A percentile compares a stretch with the other conserved stretches of the same genome.
Conservation (phyloP, 2,113 vertebrate genomes). For the Callaeas wilsoni region DNA sequence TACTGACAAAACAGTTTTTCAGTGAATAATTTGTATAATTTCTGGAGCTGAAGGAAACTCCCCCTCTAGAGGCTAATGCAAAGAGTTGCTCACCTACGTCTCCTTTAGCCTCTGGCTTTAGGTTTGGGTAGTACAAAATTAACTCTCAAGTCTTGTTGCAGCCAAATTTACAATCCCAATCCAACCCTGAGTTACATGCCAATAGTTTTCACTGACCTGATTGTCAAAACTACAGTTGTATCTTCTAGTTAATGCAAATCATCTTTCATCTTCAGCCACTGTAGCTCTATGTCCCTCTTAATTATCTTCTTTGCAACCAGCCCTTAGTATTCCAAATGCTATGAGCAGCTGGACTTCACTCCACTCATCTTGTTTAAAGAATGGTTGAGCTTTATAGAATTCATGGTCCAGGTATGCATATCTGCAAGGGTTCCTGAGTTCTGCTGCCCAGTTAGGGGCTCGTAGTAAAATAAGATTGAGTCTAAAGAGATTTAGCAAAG, state of each 20-base stretch:
- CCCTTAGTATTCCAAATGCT: background rate
- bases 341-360: background rate
- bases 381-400: background rate
- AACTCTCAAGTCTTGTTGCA: background rate
- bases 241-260: background rate
- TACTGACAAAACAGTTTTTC: background rate
- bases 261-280: background rate
- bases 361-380: background rate
- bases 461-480: background rate
- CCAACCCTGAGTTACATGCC: rapidly evolving
- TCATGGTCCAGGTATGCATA: background rate
- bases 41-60: background rate
- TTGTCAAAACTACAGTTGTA: background rate
- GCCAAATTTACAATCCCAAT: background rate
- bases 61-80: background rate
- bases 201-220: background rate
- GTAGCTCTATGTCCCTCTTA: background rate
- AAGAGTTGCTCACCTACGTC: background rate
- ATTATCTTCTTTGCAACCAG: background rate
- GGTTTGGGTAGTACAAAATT: background rate
- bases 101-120: background rate
- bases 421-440: background rate
- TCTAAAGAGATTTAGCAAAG: background rate
- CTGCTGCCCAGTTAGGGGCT: background rate
- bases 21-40: background rate